Conservation (phyloP, 2,113 vertebrate species). For the Okapia johnstoni region DNA sequence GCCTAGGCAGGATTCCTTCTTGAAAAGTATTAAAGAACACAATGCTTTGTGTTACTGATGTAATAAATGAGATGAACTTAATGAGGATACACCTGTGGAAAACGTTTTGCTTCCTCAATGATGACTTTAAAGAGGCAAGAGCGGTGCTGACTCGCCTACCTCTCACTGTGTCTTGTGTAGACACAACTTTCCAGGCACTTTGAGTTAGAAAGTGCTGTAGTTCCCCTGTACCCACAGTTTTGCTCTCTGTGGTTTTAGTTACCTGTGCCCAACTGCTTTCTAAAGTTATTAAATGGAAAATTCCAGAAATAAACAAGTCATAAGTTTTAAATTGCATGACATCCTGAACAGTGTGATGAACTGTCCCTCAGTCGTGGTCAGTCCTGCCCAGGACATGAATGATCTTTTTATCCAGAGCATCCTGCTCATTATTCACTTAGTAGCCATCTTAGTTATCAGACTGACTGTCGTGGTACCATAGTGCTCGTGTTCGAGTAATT, state of each 20-base stretch:
- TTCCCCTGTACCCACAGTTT: neutral
- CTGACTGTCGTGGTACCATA: neutral
- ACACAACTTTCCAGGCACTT: neutral
- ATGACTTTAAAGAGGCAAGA: neutral
- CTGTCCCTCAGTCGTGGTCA: neutral
- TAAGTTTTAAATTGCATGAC: neutral
- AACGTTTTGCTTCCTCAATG: neutral
- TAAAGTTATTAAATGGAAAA: neutral
- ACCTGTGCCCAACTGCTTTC: neutral
- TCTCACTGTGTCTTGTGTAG: neutral
- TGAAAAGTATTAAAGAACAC: neutral
- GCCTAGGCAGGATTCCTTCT: neutral
- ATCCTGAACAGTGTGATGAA: neutral
- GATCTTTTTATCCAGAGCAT: neutral
- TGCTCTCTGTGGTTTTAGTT: neutral
- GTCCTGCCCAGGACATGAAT: neutral
- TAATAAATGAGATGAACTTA: neutral
- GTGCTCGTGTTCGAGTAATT: neutral
- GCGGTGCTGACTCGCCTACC: neutral
- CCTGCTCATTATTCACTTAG: neutral
- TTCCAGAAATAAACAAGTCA: neutral
- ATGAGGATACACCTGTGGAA: neutral
- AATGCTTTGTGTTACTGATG: neutral
- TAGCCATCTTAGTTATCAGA: neutral
- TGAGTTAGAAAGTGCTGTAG: neutral